Evolutionary conservation across 1,140 invertebrate species (phyloP).

Genomic region (Drosophila mauritiana): DNA sequence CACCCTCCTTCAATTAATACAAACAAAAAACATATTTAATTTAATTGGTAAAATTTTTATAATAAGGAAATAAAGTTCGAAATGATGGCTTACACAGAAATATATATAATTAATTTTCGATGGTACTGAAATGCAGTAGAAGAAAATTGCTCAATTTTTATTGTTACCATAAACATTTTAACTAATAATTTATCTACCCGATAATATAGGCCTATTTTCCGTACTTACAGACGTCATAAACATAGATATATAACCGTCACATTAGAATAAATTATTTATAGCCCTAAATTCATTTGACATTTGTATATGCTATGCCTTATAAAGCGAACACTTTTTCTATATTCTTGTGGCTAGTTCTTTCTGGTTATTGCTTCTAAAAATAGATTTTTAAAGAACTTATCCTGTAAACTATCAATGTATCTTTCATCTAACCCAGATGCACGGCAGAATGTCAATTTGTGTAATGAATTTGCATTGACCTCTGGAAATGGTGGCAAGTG

Average conservation of each 20-base stretch:
- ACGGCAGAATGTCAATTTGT: constrained; percentile 50
- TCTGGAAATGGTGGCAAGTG: constrained; percentile 34
- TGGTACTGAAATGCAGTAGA: too few species aligned
- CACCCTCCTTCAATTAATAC: too few species aligned
- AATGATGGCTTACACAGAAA: too few species aligned
- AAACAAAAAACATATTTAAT: too few species aligned
- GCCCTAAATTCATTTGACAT: neutral
- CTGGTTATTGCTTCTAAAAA: constrained; percentile 9
- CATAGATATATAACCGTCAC: neutral
- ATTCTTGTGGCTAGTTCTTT: neutral
- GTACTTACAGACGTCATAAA: constrained; percentile 13
- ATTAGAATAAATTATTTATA: constrained; percentile 16
- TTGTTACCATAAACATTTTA: neutral
- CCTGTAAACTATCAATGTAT: constrained; percentile 8
- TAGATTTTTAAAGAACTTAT: neutral
- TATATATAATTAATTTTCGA: too few species aligned
- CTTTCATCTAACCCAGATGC: constrained; percentile 31
- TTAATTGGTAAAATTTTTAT: too few species aligned
- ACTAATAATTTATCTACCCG: constrained; percentile 13
- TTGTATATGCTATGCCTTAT: neutral
- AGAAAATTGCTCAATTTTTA: too few species aligned
- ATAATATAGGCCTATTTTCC: constrained; percentile 7
- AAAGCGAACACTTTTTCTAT: constrained; percentile 7
- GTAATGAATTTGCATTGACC: constrained; percentile 69
- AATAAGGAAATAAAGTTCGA: too few species aligned